Percentiles rank a stretch among this genome's conserved stretches.
Evolutionary conservation across 2,797 vertebrate species (phyloP).

Genomic region (Cuniculus paca): DNA sequence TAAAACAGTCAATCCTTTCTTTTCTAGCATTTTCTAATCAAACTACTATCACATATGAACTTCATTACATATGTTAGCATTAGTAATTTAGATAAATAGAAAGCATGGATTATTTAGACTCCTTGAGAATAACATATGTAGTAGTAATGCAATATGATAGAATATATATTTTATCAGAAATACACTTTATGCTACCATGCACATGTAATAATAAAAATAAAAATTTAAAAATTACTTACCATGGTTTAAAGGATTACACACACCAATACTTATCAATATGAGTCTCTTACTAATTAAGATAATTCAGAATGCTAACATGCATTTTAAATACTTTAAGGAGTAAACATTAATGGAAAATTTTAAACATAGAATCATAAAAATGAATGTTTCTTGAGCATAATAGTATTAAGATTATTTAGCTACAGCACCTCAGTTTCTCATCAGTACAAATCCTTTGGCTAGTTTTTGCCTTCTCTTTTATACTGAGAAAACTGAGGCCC

Average conservation of each 20-base stretch:
- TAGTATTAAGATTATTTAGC: background rate
- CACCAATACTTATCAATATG: background rate
- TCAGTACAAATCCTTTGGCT: background rate
- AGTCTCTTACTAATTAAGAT: background rate
- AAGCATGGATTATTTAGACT: conserved; percentile 59
- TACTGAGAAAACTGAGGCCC: background rate
- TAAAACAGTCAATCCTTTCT: conserved; percentile 65
- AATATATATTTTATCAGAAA: background rate
- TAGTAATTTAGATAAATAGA: conserved; percentile 69
- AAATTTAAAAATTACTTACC: background rate
- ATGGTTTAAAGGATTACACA: background rate
- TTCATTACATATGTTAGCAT: conserved; percentile 79
- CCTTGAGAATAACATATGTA: background rate
- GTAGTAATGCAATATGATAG: background rate
- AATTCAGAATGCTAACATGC: background rate
- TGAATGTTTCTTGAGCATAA: background rate
- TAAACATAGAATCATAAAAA: background rate
- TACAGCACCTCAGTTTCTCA: background rate
- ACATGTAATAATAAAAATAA: conserved; percentile 18
- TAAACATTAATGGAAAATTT: background rate
- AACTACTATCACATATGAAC: conserved; percentile 61
- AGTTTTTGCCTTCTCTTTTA: conserved; percentile 2
- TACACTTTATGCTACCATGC: background rate
- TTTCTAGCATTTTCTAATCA: conserved; percentile 75
- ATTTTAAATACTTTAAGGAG: conserved; percentile 2